Conservation (phyloP, 1,140 invertebrate species). For the Helicorthomorpha holstii region DNA sequence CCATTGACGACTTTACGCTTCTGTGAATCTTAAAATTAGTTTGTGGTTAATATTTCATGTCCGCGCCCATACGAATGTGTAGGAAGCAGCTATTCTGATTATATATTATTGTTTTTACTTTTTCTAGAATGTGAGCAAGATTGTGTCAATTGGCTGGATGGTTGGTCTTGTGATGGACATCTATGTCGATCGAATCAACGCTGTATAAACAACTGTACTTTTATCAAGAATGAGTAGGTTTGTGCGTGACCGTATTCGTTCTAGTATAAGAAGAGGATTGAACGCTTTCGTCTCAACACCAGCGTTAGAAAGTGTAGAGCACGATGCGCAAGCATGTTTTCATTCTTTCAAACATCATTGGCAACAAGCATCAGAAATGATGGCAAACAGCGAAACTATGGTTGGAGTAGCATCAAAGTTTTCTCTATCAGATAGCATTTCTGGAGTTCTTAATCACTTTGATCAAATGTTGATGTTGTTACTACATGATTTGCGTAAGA, state of each 20-base stretch:
- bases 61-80: too few species aligned
- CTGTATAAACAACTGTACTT: too few species aligned
- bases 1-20: too few species aligned
- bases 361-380: constrained; percentile 75
- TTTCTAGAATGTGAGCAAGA: too few species aligned
- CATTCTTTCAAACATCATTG: constrained; percentile 89
- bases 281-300: background rate
- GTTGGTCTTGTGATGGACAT: too few species aligned
- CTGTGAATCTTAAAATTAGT: too few species aligned
- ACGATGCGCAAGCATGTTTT: constrained; percentile 63
- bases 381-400: constrained; percentile 43
- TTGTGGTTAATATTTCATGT: too few species aligned
- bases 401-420: constrained; percentile 4
- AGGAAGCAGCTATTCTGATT: too few species aligned
- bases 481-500: constrained; percentile 41
- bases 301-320: constrained; percentile 13
- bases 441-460: constrained; percentile 76
- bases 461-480: constrained; percentile 82
- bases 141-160: too few species aligned
- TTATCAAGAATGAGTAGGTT: background rate
- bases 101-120: too few species aligned
- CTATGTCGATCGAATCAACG: too few species aligned
- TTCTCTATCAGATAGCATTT: constrained; percentile 57
- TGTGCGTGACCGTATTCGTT: background rate
- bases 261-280: background rate